Conservation (phyloP, 1,140 invertebrate species). For the Leptinotarsa undecemlineata region DNA sequence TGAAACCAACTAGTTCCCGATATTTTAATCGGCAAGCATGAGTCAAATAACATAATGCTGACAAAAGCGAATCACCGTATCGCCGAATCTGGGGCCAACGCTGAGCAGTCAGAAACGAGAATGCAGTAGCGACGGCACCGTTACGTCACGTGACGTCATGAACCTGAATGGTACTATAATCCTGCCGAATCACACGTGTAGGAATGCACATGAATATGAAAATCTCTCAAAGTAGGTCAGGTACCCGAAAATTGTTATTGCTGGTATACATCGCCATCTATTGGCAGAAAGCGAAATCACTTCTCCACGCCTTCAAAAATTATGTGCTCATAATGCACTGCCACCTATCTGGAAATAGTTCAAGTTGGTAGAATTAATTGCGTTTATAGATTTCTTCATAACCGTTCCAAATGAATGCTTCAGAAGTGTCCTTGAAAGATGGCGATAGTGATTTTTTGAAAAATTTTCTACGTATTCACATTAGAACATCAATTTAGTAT, state of each 20-base stretch:
- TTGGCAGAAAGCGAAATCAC: too few species aligned
- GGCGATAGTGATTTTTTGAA: too few species aligned
- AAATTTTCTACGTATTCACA: too few species aligned
- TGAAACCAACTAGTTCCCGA: not conserved
- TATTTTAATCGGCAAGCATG: not conserved
- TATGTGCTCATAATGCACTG: too few species aligned
- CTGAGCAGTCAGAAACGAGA: not conserved
- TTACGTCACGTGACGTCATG: conserved; percentile 51
- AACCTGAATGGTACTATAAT: conserved; percentile 42
- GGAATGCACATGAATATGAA: conserved; percentile 51
- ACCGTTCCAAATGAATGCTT: too few species aligned
- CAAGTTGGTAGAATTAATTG: too few species aligned
- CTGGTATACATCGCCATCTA: not conserved
- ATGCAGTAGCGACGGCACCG: conserved; percentile 15
- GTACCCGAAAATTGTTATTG: conserved; percentile 10
- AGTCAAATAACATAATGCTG: conserved; percentile 8
- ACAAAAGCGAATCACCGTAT: conserved; percentile 10
- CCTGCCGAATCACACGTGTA: conserved; percentile 53
- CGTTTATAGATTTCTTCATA: too few species aligned
- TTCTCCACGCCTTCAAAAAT: too few species aligned
- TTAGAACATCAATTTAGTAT: too few species aligned
- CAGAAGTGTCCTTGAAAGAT: too few species aligned
- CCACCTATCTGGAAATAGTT: too few species aligned
- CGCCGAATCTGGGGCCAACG: conserved; percentile 8
- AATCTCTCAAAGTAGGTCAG: conserved; percentile 51